Evolutionary conservation across 23 tunicate species (phyloP).

Genomic region (Trididemnum miniatum): DNA sequence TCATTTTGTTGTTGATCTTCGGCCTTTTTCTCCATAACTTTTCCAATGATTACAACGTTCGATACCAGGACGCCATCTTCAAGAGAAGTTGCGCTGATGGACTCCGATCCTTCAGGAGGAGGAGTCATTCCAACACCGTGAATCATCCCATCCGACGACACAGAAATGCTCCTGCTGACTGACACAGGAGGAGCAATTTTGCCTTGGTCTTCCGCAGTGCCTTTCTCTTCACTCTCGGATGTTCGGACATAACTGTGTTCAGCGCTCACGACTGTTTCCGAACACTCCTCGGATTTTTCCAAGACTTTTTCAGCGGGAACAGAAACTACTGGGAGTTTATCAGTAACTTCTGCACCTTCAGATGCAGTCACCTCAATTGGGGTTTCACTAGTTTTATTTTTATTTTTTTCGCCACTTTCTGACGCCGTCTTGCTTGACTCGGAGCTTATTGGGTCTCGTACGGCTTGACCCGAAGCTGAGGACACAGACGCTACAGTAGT

Average conservation of each 20-base stretch:
- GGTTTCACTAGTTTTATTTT: too few relatives aligned
- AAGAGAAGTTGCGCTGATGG: conserved; percentile 10
- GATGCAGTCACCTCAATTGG: too few relatives aligned
- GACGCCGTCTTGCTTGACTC: too few relatives aligned
- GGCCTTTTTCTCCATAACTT: conserved; percentile 7
- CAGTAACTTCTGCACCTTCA: neutral
- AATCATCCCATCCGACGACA: conserved; percentile 13
- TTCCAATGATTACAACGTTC: conserved; percentile 30
- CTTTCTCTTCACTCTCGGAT: neutral
- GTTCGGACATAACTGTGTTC: conserved; percentile 42
- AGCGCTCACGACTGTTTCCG: neutral
- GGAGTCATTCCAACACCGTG: conserved; percentile 70
- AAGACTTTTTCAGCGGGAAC: neutral
- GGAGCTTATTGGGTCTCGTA: too few relatives aligned
- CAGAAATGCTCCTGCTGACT: neutral
- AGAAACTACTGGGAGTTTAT: neutral
- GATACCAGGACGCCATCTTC: conserved; percentile 34
- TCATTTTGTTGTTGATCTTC: neutral
- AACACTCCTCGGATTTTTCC: neutral
- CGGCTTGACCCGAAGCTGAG: too few relatives aligned
- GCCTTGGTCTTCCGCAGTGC: neutral
- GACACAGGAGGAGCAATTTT: neutral
- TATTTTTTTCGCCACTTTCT: too few relatives aligned
- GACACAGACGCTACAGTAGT: too few relatives aligned
- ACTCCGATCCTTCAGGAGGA: conserved; percentile 41